Base-by-base conservation (phyloP, 2,113 vertebrate species). In the Sorex fumeus region DNA sequence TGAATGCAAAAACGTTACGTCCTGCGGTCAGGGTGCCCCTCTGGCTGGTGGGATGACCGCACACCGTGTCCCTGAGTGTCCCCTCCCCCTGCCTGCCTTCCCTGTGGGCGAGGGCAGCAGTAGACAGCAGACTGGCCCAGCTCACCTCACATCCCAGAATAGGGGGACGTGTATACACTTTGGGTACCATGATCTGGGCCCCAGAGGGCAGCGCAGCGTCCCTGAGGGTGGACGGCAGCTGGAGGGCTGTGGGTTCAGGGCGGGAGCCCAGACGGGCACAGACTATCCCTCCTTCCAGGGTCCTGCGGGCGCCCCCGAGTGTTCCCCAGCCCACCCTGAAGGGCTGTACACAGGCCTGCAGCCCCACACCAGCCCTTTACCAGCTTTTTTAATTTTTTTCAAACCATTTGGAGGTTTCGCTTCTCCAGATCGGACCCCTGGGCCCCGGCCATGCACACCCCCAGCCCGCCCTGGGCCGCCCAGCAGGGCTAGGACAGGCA, bases 341-440 rank as follows among this genome's bases (percentile, higher is more conserved):
- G 28, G 30, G 21, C 7, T 6, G 8, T 2, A n/a, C 32, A 4
- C 3, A 15, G 6, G 2, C 32, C 50, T 21, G 21, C 1, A 15
- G 16, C 16, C 64, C 36, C 57, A 0, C 3, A 1, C 1, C 0
- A 0, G 0, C 80, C 32, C 71, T 3, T 0, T 64, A 27, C 8
- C 47, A 25, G 50, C 50, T 76, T n/a, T n/a, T n/a, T n/a, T n/a
- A n/a, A 2, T 78, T 60, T 36, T 7, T 57, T 0, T 32, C 5
- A 6, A 19, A 19, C 57, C 18, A 21, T 21, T 60, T 28, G 67
- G 71, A 72, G 19, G 47, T 74, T 60, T 72, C 4, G 0, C 19
- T 76, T 79, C 36, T 62, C n/a, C 18, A 4, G 15, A 40, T 13
- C 1, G 60, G 34, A 25, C 30, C 30, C 7, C 4, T 27, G 45